Percentiles rank a stretch among this genome's conserved stretches.
Evolutionary conservation across 2,113 vertebrate species (phyloP).

Genomic region (Anoura caudifer): DNA sequence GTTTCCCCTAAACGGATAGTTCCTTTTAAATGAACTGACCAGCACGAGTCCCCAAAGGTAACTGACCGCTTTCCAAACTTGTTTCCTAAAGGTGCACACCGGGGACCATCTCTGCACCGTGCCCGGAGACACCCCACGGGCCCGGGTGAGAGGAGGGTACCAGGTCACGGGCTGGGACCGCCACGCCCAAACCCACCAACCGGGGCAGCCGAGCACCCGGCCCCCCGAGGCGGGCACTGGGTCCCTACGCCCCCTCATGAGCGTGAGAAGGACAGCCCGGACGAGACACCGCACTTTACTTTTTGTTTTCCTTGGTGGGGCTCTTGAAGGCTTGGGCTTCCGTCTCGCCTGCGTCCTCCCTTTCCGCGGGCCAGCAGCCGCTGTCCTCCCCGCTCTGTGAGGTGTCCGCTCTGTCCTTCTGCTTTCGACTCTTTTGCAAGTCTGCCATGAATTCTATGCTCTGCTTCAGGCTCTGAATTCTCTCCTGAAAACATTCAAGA

Average conservation of each 20-base stretch:
- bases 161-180: not conserved
- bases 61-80: not conserved
- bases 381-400: slow-evolving; percentile 78
- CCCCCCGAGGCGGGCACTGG: not conserved
- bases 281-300: slow-evolving; percentile 66
- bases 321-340: slow-evolving; percentile 85
- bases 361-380: slow-evolving; percentile 78
- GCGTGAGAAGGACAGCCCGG: not conserved
- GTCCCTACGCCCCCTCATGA: too few species aligned
- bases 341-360: slow-evolving; percentile 78
- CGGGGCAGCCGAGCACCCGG: rapidly evolving
- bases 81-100: not conserved
- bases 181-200: not conserved
- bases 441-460: slow-evolving; percentile 98
- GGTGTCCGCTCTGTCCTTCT: slow-evolving; percentile 81
- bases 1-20: not conserved
- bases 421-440: slow-evolving; percentile 87
- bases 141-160: not conserved
- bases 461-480: slow-evolving; percentile 95
- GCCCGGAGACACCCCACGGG: not conserved
- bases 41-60: not conserved
- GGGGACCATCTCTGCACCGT: not conserved
- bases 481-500: slow-evolving; percentile 84
- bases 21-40: slow-evolving; percentile 1
- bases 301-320: slow-evolving; percentile 84